Base-by-base conservation (phyloP, 2,797 vertebrate genomes). In the Eulemur coronatus region DNA sequence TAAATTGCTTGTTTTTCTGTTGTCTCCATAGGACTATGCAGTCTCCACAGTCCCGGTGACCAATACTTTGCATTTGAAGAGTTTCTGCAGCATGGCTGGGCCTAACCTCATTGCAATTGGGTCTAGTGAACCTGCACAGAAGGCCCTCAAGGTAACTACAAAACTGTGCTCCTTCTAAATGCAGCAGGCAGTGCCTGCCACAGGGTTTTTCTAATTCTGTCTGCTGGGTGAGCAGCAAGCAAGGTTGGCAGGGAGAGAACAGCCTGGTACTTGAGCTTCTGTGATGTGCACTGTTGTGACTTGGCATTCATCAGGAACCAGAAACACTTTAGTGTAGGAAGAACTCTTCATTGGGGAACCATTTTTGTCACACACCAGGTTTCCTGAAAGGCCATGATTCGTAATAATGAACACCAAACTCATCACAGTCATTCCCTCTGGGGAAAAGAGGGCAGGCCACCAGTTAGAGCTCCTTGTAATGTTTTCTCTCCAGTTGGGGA, bases 11-110 rank as follows among this genome's bases (percentile, higher is more conserved):
- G 69, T 28, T 24, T 97, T 95, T 91, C 95, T 98, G 59, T 79
- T 75, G 98, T 95, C 97, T 95, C 26, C 96, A 35, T 98, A 99
- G 99, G 99, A 99, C 98, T 99, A 99, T 24, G 99, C 99, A 0
- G 99, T 99, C 95, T 99, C 99, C 52, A 99, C 99, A 0, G 99
- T 99, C n/a, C 99, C 99, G 0, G 99, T 99, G 91, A 88, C 97
- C 50, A 99, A 99, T 8, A 96, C 98, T 50, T 98, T 99, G 97
- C 99, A 99, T 97, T 98, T 99, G 98, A 99, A 99, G 98, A 99
- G 99, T 97, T 99, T 99, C 98, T 99, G 99, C 99, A 99, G 99
- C 96, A 99, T 99, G 99, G 99, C 99, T 76, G 99, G 99, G 93
- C 99, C 99, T 22, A 99, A 99, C 95, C 99, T 99, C 96, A 99